A percentile compares a stretch with the other conserved stretches of the same genome.
Evolutionary conservation across 1,140 invertebrate genomes (phyloP).

Genomic region (Scaptodrosophila lebanonensis): DNA sequence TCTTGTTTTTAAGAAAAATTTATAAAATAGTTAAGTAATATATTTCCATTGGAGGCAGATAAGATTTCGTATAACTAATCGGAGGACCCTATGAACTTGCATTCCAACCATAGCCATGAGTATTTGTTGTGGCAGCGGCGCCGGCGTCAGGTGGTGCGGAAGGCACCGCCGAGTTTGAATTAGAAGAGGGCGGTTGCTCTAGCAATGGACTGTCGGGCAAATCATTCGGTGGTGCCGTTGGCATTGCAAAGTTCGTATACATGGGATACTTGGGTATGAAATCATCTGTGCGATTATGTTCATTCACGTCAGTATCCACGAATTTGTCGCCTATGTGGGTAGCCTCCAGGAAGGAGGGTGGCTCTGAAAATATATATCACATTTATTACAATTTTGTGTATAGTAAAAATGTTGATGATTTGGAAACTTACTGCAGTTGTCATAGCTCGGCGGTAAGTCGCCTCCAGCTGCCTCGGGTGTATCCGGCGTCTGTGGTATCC

Average conservation of each 20-base stretch:
- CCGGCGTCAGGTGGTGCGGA: constrained; percentile 9
- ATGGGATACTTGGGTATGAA: constrained; percentile 67
- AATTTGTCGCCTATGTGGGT: constrained; percentile 46
- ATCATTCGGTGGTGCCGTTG: constrained; percentile 47
- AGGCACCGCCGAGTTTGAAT: background rate
- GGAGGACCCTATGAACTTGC: background rate
- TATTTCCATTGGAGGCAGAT: too few relatives aligned
- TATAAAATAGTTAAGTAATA: too few relatives aligned
- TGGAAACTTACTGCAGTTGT: constrained; percentile 51
- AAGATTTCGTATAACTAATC: too few relatives aligned
- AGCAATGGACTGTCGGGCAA: too few relatives aligned
- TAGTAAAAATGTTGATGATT: background rate
- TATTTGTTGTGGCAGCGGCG: background rate
- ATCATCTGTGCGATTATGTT: constrained; percentile 55
- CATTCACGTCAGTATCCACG: constrained; percentile 56
- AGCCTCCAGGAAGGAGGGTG: constrained; percentile 66
- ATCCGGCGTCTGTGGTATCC: constrained; percentile 61
- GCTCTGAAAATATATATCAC: constrained; percentile 30
- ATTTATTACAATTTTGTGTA: background rate
- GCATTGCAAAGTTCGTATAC: constrained; percentile 59
- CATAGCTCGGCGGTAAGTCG: constrained; percentile 53
- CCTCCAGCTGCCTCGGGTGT: constrained; percentile 47
- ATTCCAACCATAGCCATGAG: constrained; percentile 25
- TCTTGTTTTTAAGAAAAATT: too few relatives aligned
- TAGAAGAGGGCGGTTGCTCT: too few relatives aligned